These are phyloP conservation scores for Tetramorium simillimum DNA, from an alignment of 1,140 invertebrate species.

Conservation along the genomic window DNA sequence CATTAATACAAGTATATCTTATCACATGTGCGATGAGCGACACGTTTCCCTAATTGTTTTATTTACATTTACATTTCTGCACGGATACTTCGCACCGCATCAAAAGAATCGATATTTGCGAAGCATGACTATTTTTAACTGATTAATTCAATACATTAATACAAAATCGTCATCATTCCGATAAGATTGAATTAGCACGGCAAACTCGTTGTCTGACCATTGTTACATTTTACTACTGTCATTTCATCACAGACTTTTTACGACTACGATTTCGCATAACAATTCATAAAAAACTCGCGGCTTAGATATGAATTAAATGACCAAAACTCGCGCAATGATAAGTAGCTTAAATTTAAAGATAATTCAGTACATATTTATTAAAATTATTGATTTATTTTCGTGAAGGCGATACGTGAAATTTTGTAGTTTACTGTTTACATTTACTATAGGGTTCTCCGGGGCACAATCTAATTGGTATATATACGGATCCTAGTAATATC, in stretches of 20 bases:
- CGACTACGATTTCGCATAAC: not conserved
- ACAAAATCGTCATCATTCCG: not conserved
- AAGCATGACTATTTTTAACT: not conserved
- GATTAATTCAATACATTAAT: not conserved
- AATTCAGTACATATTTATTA: not conserved
- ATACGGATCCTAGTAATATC: not conserved
- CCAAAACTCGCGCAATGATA: not conserved
- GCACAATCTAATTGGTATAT: not conserved
- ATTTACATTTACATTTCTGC: slow-evolving; percentile 1
- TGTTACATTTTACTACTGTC: slow-evolving; percentile 44
- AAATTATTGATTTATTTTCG: not conserved
- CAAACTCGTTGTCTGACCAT: slow-evolving; percentile 31
- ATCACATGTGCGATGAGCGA: not conserved
- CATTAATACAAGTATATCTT: not conserved
- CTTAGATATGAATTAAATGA: not conserved
- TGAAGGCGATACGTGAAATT: not conserved
- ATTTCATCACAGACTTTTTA: not conserved
- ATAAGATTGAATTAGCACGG: not conserved
- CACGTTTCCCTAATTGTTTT: slow-evolving; percentile 2
- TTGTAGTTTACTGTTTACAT: not conserved
- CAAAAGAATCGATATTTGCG: not conserved
- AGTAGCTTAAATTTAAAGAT: not conserved
- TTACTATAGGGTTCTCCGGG: not conserved
- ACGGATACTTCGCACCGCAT: not conserved
- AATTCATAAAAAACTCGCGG: not conserved